Conservation (phyloP, 1,140 invertebrate genomes). For the Lepidurus packardi region DNA sequence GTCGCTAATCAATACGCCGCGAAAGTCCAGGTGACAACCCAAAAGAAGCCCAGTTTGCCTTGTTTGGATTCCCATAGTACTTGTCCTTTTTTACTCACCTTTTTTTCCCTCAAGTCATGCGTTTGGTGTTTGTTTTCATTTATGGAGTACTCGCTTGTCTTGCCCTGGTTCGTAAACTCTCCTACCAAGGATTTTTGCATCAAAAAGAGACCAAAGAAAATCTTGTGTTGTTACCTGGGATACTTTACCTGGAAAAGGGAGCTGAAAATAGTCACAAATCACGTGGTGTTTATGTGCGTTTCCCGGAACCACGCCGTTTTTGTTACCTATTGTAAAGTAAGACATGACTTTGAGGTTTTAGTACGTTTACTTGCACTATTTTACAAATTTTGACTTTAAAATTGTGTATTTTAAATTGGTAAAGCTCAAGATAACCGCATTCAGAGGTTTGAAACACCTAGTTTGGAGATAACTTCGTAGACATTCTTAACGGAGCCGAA, state of each 20-base stretch:
- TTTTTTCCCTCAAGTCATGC: background rate
- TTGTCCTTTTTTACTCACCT: background rate
- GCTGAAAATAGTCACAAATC: constrained; percentile 12
- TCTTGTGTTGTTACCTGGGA: background rate
- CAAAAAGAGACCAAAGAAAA: background rate
- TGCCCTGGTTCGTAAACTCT: background rate
- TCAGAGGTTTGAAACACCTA: no score
- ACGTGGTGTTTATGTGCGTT: background rate
- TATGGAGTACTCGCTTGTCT: background rate
- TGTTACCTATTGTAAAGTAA: background rate
- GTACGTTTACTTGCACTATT: no score
- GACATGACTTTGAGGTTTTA: no score
- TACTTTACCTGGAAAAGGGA: background rate
- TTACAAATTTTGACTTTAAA: no score
- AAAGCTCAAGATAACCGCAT: no score
- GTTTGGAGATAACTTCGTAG: no score
- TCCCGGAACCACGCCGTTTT: constrained; percentile 1
- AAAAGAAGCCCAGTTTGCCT: background rate
- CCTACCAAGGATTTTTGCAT: background rate
- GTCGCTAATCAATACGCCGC: constrained; percentile 18
- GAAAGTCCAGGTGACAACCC: constrained; percentile 6
- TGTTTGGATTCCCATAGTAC: background rate
- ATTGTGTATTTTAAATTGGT: no score
- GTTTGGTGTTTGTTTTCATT: background rate
- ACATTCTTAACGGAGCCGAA: no score